phyloP scores from a whole-genome alignment of 2,888 invertebrate genomes.

The Caenorhabditis afra region DNA sequence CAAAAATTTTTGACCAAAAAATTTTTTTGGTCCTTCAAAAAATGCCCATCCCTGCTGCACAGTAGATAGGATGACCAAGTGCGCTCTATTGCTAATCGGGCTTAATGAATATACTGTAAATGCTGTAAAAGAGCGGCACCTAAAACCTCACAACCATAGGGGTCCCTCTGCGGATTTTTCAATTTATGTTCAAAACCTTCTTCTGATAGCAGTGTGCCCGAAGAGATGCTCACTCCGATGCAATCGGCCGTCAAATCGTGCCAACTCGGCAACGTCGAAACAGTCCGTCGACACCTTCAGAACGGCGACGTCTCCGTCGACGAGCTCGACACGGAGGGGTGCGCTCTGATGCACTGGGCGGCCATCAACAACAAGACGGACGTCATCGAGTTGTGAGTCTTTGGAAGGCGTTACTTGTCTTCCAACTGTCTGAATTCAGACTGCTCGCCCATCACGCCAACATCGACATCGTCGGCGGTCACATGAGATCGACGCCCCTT shows the following conservation, averaged over 20 bases:
- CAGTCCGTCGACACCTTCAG: conserved; percentile 15
- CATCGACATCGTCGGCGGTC: conserved; percentile 95
- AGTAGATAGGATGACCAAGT: no score
- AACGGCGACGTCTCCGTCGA: conserved; percentile 46
- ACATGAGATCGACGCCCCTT: conserved; percentile 93
- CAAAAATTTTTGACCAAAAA: no score
- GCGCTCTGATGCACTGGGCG: conserved; percentile 98
- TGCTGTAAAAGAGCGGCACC: no score
- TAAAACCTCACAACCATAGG: no score
- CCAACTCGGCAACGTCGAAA: conserved; percentile 37
- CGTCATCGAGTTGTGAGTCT: conserved; percentile 83
- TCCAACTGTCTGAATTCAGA: no score
- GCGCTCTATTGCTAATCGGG: no score
- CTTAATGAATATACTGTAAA: no score
- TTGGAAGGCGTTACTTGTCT: conserved; percentile 6
- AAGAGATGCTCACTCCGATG: conserved; percentile 25
- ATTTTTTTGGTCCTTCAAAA: no score
- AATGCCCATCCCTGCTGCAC: no score
- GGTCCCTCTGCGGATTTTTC: no score
- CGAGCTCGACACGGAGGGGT: conserved; percentile 89
- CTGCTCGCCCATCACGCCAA: conserved; percentile 81
- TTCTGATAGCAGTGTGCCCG: background rate
- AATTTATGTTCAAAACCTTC: no score
- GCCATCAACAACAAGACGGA: conserved; percentile 97
- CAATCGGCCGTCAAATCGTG: conserved; percentile 30